Base-by-base conservation (phyloP, 2,888 invertebrate genomes). In the Erebia epiphron region DNA sequence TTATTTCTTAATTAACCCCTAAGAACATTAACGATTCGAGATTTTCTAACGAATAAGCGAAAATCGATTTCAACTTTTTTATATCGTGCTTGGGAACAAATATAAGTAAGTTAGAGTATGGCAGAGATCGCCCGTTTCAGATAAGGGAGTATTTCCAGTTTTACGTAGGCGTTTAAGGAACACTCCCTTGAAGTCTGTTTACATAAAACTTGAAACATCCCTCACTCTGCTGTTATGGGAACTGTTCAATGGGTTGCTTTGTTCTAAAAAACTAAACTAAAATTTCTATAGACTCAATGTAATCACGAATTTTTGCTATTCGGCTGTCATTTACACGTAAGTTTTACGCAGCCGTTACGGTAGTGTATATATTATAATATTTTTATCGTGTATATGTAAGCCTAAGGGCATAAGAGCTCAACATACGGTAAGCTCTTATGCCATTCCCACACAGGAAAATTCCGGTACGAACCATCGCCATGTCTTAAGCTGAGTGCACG, bases 51-150 rank as follows among this genome's bases (percentile, higher is more conserved):
- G 76, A 66, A 66, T 65, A 75, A 79, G 79, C 82, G 75, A 79
- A 35, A 79, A 80, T 79, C 79, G 79, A 82, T 79, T 82, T 80
- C 76, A 76, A 78, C 75, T 68, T 81, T n/a, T 84, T 86, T 89
- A 90, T 91, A 92, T 91, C 89, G 88, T 87, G 91, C 90, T 91
- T 89, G 92, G 92, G 92, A 92, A 87, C 92, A 92, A 93, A 88
- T 91, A 89, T 82, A 80, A 79, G 86, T 91, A 91, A 90, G 89
- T 89, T 87, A 89, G 86, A 68, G 61, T 66, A 54, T 54, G 62
- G 68, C 72, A 54, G 63, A 50, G 66, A 70, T 52, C 49, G n/a
- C 35, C 26, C 49, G n/a, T 67, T 58, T 26, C 21, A 43, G n/a
- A 54, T 46, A 61, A 54, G 9, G 64, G 35, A 52, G 35, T 10